Percentiles rank a stretch among this genome's conserved stretches.
Evolutionary conservation across 2,797 vertebrate species (phyloP).

Genomic region (Artibeus lituratus): DNA sequence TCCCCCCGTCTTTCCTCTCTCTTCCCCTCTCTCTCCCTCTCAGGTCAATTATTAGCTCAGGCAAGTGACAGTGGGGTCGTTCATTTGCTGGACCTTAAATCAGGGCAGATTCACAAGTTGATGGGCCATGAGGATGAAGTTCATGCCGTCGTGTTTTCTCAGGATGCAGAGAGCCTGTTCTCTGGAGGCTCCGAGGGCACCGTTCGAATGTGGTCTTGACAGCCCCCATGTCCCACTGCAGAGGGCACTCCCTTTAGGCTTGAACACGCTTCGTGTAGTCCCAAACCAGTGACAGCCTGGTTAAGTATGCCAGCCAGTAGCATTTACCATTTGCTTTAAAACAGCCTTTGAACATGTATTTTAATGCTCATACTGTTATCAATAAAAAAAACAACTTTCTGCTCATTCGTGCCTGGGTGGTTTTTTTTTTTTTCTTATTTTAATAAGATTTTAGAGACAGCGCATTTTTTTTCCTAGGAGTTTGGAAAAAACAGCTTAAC

Average conservation of each 20-base stretch:
- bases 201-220: conserved; percentile 78
- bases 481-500: conserved; percentile 80
- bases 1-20: neutral
- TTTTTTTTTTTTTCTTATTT: conserved; percentile 55
- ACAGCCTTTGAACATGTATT: neutral
- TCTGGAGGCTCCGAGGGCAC: conserved; percentile 84
- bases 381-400: conserved; percentile 54
- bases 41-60: conserved; percentile 83
- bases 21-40: neutral
- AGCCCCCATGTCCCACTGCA: neutral
- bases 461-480: conserved; percentile 41
- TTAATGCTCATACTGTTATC: conserved; percentile 13
- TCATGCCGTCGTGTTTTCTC: conserved; percentile 82
- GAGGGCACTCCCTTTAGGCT: conserved; percentile 29
- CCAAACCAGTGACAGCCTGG: neutral
- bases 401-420: conserved; percentile 12
- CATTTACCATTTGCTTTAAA: conserved; percentile 8
- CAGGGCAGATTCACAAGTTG: conserved; percentile 78
- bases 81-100: conserved; percentile 82
- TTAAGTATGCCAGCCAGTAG: neutral
- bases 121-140: conserved; percentile 79
- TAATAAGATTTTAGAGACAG: conserved; percentile 54
- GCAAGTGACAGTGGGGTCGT: conserved; percentile 84
- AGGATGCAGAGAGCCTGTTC: conserved; percentile 79
- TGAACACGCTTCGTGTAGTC: neutral